These are phyloP conservation scores for Microctenopoma stevenorrisi DNA, from an alignment of 2,797 vertebrate species.

Conservation along the genomic window DNA sequence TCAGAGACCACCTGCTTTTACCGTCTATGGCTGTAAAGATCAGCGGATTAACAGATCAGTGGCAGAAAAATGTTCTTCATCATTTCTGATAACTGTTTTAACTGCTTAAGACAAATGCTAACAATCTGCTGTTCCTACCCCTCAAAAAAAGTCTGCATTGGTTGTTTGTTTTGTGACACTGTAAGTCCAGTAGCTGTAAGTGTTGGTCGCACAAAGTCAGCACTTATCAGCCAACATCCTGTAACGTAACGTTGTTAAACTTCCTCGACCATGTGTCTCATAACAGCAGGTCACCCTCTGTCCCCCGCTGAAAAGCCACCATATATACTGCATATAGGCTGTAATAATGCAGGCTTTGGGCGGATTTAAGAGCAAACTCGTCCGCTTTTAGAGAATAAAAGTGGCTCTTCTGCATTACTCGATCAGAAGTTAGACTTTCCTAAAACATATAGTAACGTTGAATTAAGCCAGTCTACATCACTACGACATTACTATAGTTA, in stretches of 20 bases:
- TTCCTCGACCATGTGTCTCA: constrained; percentile 12
- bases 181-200: background rate
- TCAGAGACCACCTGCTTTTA: background rate
- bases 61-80: background rate
- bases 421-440: background rate
- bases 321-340: background rate
- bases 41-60: background rate
- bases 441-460: background rate
- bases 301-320: constrained; percentile 5
- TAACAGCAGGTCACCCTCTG: background rate
- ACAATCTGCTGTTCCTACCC: background rate
- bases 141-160: background rate
- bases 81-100: background rate
- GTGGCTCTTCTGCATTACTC: background rate
- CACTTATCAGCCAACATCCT: constrained; percentile 3
- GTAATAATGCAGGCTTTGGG: background rate
- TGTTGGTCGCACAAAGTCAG: background rate
- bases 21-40: background rate
- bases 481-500: background rate
- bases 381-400: background rate
- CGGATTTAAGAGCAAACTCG: background rate
- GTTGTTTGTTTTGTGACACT: background rate
- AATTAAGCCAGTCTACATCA: background rate
- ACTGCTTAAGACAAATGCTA: background rate
- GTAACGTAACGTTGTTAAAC: background rate